These are phyloP conservation scores for Sarcophaga rosellei DNA, from an alignment of 2,888 invertebrate species.

Conservation along the genomic window DNA sequence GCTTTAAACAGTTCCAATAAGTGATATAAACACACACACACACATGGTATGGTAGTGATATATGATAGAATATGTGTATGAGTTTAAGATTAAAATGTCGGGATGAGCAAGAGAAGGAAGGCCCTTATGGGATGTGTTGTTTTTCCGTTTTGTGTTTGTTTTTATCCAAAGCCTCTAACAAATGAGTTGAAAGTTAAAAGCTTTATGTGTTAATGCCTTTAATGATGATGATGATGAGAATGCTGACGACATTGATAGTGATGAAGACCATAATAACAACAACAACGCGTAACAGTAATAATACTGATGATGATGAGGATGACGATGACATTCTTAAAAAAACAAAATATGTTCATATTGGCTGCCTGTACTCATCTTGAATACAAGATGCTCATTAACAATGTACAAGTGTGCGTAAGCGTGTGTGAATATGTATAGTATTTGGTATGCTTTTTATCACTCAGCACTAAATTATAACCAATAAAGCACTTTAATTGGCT, in stretches of 20 bases:
- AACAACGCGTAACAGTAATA: slow-evolving; percentile 29
- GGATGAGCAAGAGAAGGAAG: background rate
- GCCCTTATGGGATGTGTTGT: background rate
- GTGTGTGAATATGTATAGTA: background rate
- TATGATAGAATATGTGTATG: background rate
- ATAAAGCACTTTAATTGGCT: slow-evolving; percentile 68
- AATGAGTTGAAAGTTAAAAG: slow-evolving; percentile 61
- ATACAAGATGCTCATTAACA: slow-evolving; percentile 16
- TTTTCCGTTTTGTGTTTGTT: background rate
- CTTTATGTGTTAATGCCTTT: slow-evolving; percentile 63
- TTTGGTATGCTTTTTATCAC: slow-evolving; percentile 56
- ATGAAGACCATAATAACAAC: slow-evolving; percentile 12
- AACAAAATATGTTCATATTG: slow-evolving; percentile 42
- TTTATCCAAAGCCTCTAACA: background rate
- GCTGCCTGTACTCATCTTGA: slow-evolving; percentile 1
- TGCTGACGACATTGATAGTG: background rate
- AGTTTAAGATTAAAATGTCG: background rate
- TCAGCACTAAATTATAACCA: slow-evolving; percentile 65
- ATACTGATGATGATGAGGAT: slow-evolving; percentile 47
- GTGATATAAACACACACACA: background rate
- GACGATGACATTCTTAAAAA: slow-evolving; percentile 65
- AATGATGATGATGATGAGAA: slow-evolving; percentile 34
- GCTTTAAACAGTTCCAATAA: slow-evolving; percentile 18
- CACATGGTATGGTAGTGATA: background rate
- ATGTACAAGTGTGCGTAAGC: slow-evolving; percentile 31